Percentiles rank a stretch among this genome's conserved stretches.
Conservation (phyloP, 2,797 vertebrate species). For the Halcyon leucocephala region DNA sequence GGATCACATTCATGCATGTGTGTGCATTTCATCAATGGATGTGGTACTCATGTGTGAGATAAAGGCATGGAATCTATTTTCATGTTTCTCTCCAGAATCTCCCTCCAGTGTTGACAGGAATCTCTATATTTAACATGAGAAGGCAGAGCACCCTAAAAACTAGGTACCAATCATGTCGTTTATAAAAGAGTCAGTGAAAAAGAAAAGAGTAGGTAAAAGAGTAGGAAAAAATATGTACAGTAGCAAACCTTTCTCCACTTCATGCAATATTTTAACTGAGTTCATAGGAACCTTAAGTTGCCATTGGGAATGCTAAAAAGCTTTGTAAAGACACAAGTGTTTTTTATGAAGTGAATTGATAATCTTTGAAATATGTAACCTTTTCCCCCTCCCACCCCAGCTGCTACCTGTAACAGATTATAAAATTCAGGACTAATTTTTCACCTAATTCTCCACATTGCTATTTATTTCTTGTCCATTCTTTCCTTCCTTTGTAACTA, state of each 20-base stretch:
- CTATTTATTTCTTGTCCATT: background rate
- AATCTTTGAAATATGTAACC: background rate
- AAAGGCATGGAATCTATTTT: background rate
- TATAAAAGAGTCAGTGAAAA: background rate
- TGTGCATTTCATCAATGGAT: background rate
- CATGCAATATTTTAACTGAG: background rate
- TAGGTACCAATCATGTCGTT: background rate
- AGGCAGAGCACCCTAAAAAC: background rate
- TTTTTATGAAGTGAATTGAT: background rate
- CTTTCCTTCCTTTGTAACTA: background rate
- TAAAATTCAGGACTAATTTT: slow-evolving; percentile 19
- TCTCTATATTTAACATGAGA: background rate
- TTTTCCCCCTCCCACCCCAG: no score
- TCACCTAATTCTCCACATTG: background rate
- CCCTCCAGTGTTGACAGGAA: background rate
- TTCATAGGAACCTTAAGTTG: background rate
- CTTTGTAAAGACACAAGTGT: background rate
- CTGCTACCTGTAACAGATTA: background rate
- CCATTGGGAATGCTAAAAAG: background rate
- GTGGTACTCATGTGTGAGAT: background rate
- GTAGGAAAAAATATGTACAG: background rate
- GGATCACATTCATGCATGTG: background rate
- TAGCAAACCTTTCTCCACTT: background rate
- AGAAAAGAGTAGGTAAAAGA: background rate
- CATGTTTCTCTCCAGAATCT: background rate